These are phyloP conservation scores for Leptoclinus maculatus DNA, from an alignment of 2,797 vertebrate genomes.

Conservation along the genomic window DNA sequence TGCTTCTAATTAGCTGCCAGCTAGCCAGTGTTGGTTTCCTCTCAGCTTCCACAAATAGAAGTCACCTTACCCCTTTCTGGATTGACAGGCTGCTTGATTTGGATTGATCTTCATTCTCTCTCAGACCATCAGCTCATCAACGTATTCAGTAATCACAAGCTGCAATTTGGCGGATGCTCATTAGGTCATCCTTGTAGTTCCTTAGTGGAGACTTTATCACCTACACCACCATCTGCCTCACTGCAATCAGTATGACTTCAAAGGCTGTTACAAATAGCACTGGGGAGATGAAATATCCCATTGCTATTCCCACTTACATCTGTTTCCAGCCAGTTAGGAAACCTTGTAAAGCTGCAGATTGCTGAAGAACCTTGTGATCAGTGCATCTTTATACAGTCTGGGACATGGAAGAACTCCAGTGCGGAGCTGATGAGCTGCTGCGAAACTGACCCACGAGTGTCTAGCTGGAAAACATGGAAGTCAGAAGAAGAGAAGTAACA, in stretches of 20 bases:
- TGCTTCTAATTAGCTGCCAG: conserved; percentile 2
- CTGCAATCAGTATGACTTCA: conserved; percentile 56
- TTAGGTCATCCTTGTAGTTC: conserved; percentile 38
- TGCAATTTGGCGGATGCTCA: conserved; percentile 35
- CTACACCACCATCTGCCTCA: conserved; percentile 24
- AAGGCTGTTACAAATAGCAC: conserved; percentile 38
- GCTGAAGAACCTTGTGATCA: conserved; percentile 34
- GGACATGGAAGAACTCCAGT: conserved; percentile 6
- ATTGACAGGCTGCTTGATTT: conserved; percentile 26
- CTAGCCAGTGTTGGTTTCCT: conserved; percentile 17
- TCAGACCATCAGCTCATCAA: conserved; percentile 30
- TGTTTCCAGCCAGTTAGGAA: conserved; percentile 43
- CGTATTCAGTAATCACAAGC: conserved; percentile 38
- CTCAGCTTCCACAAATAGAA: conserved; percentile 1
- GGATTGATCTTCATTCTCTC: conserved; percentile 9
- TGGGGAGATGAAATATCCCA: conserved; percentile 35
- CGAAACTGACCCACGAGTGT: conserved; percentile 1
- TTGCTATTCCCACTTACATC: conserved; percentile 36
- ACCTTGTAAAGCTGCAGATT: conserved; percentile 20
- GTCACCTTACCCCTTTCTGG: conserved; percentile 7
- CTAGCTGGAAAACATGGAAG: not conserved
- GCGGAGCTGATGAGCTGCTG: conserved; percentile 16
- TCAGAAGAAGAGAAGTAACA: not conserved
- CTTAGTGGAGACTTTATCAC: conserved; percentile 24
- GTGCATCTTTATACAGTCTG: conserved; percentile 8